A percentile compares a stretch with the other conserved stretches of the same genome.
Evolutionary conservation across 1,140 invertebrate genomes (phyloP).

Genomic region (Pogonognathellus flavescens): DNA sequence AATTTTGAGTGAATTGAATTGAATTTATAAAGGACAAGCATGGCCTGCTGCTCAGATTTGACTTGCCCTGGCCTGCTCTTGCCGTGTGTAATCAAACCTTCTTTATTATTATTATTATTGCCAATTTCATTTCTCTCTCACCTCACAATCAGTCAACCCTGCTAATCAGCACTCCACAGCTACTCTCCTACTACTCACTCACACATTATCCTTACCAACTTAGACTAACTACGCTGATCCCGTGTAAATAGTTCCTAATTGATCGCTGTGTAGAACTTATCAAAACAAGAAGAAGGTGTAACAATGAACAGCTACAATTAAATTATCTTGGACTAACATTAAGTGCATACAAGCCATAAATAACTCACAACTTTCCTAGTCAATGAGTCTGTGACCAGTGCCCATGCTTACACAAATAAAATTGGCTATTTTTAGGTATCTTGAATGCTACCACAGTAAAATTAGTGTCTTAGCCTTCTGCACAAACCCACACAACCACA

Average conservation of each 20-base stretch:
- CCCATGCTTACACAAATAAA: too few relatives aligned
- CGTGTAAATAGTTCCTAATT: not conserved
- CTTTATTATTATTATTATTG: too few relatives aligned
- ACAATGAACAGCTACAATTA: not conserved
- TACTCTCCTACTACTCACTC: not conserved
- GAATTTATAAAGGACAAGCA: not conserved
- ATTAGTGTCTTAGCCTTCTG: too few relatives aligned
- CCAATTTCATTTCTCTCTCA: too few relatives aligned
- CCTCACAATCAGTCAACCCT: not conserved
- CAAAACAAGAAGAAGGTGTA: constrained; percentile 23
- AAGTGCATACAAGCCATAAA: too few relatives aligned
- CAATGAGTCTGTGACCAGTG: too few relatives aligned
- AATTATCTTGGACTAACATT: too few relatives aligned
- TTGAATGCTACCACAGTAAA: too few relatives aligned
- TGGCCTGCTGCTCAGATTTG: not conserved
- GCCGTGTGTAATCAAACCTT: too few relatives aligned
- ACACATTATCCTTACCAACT: not conserved
- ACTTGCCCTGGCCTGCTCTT: not conserved
- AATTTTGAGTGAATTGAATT: constrained; percentile 17
- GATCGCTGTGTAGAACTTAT: not conserved
- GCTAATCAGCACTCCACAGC: not conserved
- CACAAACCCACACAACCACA: too few relatives aligned
- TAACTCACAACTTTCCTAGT: too few relatives aligned
- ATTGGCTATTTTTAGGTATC: too few relatives aligned
- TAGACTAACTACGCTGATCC: not conserved